These are phyloP conservation scores for Distichodus sexfasciatus DNA, from an alignment of 2,797 vertebrate species.

Conservation along the genomic window DNA sequence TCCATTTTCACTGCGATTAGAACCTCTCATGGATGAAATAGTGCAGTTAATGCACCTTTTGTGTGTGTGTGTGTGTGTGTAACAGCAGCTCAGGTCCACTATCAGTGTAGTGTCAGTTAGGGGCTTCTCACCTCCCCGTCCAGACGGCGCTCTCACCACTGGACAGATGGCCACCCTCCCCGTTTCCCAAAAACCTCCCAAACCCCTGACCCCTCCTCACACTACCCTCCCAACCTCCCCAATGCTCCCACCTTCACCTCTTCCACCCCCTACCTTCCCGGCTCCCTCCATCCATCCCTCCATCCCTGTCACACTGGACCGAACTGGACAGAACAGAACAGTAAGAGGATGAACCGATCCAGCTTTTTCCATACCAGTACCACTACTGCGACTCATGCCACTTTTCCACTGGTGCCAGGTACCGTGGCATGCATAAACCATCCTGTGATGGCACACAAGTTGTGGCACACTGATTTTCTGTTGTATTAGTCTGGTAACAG, in stretches of 20 bases:
- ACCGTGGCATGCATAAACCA: too few species aligned
- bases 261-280: slow-evolving; percentile 62
- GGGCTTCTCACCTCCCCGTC: slow-evolving; percentile 68
- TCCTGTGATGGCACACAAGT: too few species aligned
- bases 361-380: too few species aligned
- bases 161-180: slow-evolving; percentile 77
- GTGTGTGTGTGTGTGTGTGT: slow-evolving; percentile 40
- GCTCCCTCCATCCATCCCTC: too few species aligned
- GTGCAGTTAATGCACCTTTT: slow-evolving; percentile 50
- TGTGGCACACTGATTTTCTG: too few species aligned
- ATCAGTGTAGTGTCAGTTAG: slow-evolving; percentile 62
- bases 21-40: slow-evolving; percentile 54
- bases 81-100: slow-evolving; percentile 49
- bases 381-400: too few species aligned
- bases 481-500: too few species aligned
- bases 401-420: too few species aligned
- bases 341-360: too few species aligned
- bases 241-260: slow-evolving; percentile 56
- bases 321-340: too few species aligned
- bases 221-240: slow-evolving; percentile 56
- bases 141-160: slow-evolving; percentile 80
- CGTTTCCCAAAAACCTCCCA: slow-evolving; percentile 56
- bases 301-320: too few species aligned
- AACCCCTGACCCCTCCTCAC: slow-evolving; percentile 64
- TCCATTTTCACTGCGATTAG: slow-evolving; percentile 50